phyloP scores from a whole-genome alignment of 2,888 invertebrate genomes.

The Harpagoxenus sublaevis region DNA sequence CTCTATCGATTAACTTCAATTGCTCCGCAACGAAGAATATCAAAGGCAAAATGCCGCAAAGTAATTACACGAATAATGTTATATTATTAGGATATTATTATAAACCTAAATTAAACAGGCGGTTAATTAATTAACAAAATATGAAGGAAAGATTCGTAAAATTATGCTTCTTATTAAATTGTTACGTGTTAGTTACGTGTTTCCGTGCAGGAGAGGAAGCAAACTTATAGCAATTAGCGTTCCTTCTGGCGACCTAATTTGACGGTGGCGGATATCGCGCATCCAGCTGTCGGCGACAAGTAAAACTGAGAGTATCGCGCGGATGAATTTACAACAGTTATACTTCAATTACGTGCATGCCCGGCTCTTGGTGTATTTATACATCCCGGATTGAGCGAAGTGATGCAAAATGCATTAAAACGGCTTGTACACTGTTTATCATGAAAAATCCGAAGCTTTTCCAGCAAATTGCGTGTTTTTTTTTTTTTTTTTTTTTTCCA shows the following conservation, averaged over 20 bases:
- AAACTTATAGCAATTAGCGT: neutral
- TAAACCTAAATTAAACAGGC: neutral
- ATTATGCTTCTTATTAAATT: neutral
- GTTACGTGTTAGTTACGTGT: no score
- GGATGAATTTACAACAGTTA: conserved; percentile 15
- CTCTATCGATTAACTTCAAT: neutral
- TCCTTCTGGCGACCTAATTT: conserved; percentile 26
- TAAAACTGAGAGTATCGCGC: conserved; percentile 6
- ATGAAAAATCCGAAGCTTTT: conserved; percentile 7
- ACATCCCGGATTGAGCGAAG: neutral
- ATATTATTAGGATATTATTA: neutral
- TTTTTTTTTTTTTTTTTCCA: neutral
- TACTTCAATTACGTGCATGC: conserved; percentile 2
- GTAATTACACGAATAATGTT: neutral
- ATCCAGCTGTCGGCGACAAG: conserved; percentile 19
- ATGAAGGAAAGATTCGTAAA: neutral
- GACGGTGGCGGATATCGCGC: neutral
- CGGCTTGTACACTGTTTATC: neutral
- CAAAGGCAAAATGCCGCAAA: no score
- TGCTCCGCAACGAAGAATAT: neutral
- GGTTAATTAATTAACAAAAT: neutral
- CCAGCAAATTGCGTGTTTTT: neutral
- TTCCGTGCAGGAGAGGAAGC: neutral
- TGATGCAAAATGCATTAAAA: conserved; percentile 13
- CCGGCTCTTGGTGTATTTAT: no score